Evolutionary conservation across 2,888 invertebrate genomes (phyloP).

Genomic region (Drosophila phalerata): DNA sequence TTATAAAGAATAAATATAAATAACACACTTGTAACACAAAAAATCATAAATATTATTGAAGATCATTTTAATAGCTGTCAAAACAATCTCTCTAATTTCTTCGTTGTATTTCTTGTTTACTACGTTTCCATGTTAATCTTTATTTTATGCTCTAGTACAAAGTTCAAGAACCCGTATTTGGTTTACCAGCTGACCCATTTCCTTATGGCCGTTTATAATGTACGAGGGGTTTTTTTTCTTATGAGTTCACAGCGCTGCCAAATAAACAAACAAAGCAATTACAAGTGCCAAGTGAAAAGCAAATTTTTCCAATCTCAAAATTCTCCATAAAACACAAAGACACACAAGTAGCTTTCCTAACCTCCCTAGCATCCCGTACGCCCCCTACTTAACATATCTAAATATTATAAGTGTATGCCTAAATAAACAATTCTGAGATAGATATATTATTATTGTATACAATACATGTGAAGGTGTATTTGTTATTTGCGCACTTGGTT

Average conservation of each 20-base stretch:
- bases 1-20: no score
- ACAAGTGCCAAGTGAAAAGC: conserved; percentile 60
- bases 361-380: not conserved
- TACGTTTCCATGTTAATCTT: not conserved
- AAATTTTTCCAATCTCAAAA: conserved; percentile 61
- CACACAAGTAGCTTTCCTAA: not conserved
- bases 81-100: not conserved
- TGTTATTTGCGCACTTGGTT: conserved; percentile 49
- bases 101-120: not conserved
- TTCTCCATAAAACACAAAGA: conserved; percentile 35
- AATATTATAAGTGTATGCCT: conserved; percentile 33
- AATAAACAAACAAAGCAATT: conserved; percentile 63
- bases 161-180: conserved; percentile 12
- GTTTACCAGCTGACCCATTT: conserved; percentile 31
- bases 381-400: conserved; percentile 22
- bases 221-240: conserved; percentile 11
- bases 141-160: not conserved
- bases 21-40: no score
- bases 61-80: not conserved
- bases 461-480: conserved; percentile 12
- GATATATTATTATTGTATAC: conserved; percentile 26
- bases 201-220: conserved; percentile 1
- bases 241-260: conserved; percentile 27
- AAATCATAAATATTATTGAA: no score
- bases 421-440: conserved; percentile 42